Base-by-base conservation (phyloP, 2,113 vertebrate species). In the Tamias sibiricus region DNA sequence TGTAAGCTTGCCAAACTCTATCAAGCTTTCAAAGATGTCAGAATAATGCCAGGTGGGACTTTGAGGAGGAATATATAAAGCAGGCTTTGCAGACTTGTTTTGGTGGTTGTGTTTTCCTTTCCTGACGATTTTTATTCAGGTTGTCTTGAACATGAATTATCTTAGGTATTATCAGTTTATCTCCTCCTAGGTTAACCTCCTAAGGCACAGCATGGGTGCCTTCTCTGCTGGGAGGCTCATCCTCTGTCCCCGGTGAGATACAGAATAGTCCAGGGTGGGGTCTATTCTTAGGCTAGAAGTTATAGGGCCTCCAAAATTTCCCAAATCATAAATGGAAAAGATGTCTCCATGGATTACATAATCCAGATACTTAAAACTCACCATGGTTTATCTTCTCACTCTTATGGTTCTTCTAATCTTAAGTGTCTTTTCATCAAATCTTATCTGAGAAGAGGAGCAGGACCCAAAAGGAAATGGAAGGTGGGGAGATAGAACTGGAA, bases 91-190 rank as follows among this genome's bases (percentile, higher is more conserved):
- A 80, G n/a, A 17, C 13, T 77, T 57, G 6, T 35, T 64, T 35
- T 76, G 19, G 24, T 52, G 10, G 4, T 74, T 28, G 19, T 92
- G n/a, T 82, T 64, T 87, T 85, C 17, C 24, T 82, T 42, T 90
- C 17, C 57, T 47, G 20, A 64, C 83, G 66, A 72, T 49, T 93
- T 92, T 57, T n/a, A 59, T 54, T 68, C 35, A 59, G 4, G 5
- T 84, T 88, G 74, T 85, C 20, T 81, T 82, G n/a, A 92, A 66
- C 22, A 71, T 49, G 11, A 35, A 95, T 74, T 47, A 95, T 49
- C 49, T 37, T 57, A 37, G 68, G 42, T 69, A 69, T 32, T 69
- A 19, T n/a, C 35, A n/a, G 14, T 69, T n/a, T 19, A 69, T 69
- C 14, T 69, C 35, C 35, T 69, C 26, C 32, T 42, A 42, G 68